Base-by-base conservation (phyloP, 23 tunicate species). In the Halocynthia aurantium region DNA sequence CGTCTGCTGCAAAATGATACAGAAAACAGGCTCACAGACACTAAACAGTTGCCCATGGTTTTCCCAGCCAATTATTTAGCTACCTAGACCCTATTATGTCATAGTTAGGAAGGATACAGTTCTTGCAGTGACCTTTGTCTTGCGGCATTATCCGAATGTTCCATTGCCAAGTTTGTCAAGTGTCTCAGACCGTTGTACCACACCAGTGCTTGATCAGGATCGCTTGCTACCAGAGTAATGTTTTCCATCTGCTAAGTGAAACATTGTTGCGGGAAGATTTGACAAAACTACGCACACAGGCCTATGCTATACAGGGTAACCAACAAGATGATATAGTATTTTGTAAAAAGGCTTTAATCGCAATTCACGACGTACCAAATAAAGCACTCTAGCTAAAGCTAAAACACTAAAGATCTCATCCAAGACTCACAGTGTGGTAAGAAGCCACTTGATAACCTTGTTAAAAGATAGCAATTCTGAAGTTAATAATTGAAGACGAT, bases 111-210 rank as follows among this genome's bases (percentile, higher is more conserved):
- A 65, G 70, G 70, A 65, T 65, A 65, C 70, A 65, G 70, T 65
- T 65, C 70, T 65, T 65, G 70, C 31, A 65, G 31, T 65, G 70
- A 20, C 70, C 70, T 65, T 49, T 65, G 70, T 5, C 70, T 40
- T 20, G 31, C 70, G 19, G 70, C 70, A 49, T 65, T 65, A 49
- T 65, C 70, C 10, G 70, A 10, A 20, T 65, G 70, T 15, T 65
- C 70, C 70, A 65, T 65, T 40, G 22, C 31, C 6, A 20, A 20
- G 31, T 15, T 65, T 0, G 70, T 15, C 19, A 65, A 15, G 2
- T 65, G 31, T 65, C 70, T 11, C 10, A 65, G 19, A 20, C 70
- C 70, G 31, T 40, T 65, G 19, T 20, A 65, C 70, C 70, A 65
- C 31, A 65, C n/a, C 22, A 49, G 49, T 9, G 70, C 70, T 20